Conservation (phyloP, 2,888 invertebrate species). For the Sphecodes monilicornis region DNA sequence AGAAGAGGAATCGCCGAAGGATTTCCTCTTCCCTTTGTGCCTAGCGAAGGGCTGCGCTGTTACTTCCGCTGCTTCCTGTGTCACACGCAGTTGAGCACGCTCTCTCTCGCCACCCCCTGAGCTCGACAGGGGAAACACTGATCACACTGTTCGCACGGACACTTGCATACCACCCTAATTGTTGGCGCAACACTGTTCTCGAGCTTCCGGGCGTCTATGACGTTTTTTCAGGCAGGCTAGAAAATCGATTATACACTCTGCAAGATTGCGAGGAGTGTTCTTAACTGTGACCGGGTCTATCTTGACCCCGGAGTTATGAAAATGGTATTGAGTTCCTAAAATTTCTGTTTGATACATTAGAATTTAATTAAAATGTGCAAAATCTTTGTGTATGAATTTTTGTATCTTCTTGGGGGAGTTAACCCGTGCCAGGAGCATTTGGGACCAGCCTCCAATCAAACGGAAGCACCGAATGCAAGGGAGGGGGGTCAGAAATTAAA, state of each 20-base stretch:
- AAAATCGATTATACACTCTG: not conserved
- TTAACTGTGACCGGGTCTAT: too few relatives aligned
- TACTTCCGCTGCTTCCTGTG: constrained; percentile 82
- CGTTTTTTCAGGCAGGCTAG: not conserved
- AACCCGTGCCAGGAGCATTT: too few relatives aligned
- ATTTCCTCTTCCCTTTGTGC: constrained; percentile 48
- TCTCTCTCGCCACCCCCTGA: constrained; percentile 71
- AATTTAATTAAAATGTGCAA: not conserved
- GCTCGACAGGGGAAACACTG: constrained; percentile 3
- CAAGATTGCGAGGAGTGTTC: not conserved
- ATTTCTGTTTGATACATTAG: too few relatives aligned
- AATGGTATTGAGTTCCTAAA: not conserved
- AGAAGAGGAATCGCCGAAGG: constrained; percentile 29
- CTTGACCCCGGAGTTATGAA: not conserved
- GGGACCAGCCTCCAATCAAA: too few relatives aligned
- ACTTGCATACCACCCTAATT: constrained; percentile 74
- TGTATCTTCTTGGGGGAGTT: not conserved
- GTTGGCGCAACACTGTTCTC: constrained; percentile 74
- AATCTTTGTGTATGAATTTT: not conserved
- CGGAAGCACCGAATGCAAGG: constrained; percentile 30
- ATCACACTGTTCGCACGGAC: constrained; percentile 61
- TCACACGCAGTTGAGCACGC: constrained; percentile 85
- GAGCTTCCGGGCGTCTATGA: not conserved
- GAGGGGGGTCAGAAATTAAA: constrained; percentile 36
- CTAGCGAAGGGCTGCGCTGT: constrained; percentile 29